Evolutionary conservation across 2,888 invertebrate species (phyloP), one percentile per base, ranked within the genome.

Genomic region (Cistogaster globosa): DNA sequence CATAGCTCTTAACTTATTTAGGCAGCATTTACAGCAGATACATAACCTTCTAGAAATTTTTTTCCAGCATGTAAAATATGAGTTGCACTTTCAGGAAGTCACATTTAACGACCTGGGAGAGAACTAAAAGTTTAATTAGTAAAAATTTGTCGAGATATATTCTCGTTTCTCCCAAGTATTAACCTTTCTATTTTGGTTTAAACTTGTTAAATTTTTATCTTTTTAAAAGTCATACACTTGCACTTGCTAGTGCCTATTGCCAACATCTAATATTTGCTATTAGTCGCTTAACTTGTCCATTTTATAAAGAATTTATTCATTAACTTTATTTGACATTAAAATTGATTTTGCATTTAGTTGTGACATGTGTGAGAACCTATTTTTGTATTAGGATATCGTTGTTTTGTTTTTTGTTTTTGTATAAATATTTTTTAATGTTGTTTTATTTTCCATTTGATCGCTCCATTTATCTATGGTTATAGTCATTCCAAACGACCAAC

Each of bases 281-380:
- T 26, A 60, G 14, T 42, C 20, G 14, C 12, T 80, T 80, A 74
- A 53, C 14, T 62, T 38, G 48, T 57, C 68, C 26, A 57, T 55
- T 60, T 72, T 60, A 67, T 53, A 83, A 75, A 80, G 38, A 67
- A 79, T 79, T 71, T 71, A 71, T 84, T 75, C 75, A 63, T 74
- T 81, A 84, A 84, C 68, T 77, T 74, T 68, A 76, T 81, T 55
- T 81, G 84, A 78, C 84, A 84, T 74, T 78, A 77, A 84, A 86
- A 83, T 86, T 86, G 80, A 83, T 80, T 83, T 80, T 72, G 68
- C 72, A 80, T 86, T 86, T 72, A 75, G 62, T 75, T 83, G 80
- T 83, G 86, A 86, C 83, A 83, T 86, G 80, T 78, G 72, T 80
- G 83, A 83, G 83, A 83, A 83, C 83, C 71, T 63, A 75, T 69